A percentile compares a stretch with the other conserved stretches of the same genome.
Conservation (phyloP, 2,797 vertebrate genomes). For the Gallirallus australis region DNA sequence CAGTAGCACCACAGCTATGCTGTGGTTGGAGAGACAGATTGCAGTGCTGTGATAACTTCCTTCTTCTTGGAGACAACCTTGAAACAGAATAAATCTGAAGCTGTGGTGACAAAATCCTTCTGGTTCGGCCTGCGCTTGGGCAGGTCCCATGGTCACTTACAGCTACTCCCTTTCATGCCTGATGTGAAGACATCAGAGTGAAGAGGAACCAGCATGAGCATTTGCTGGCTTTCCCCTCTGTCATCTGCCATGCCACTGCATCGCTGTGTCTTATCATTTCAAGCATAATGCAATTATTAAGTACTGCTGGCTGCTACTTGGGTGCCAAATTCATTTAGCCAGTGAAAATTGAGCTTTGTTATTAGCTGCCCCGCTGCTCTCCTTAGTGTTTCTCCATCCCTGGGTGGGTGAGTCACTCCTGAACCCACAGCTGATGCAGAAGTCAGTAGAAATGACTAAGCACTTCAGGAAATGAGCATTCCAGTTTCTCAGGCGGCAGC, state of each 20-base stretch:
- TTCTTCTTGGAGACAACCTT: neutral
- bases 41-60: fast-evolving
- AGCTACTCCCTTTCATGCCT: neutral
- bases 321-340: slow-evolving; percentile 16
- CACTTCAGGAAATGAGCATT: slow-evolving; percentile 29
- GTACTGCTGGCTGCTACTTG: neutral
- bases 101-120: neutral
- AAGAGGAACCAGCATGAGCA: neutral
- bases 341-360: neutral
- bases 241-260: neutral
- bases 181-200: neutral
- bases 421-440: neutral
- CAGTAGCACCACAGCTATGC: fast-evolving
- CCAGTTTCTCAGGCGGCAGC: neutral
- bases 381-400: neutral
- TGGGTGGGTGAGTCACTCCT: slow-evolving; percentile 4
- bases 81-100: neutral
- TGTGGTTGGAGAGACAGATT: neutral
- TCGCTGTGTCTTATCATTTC: neutral
- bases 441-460: slow-evolving; percentile 34
- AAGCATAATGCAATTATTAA: neutral
- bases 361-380: neutral
- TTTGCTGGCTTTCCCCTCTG: neutral
- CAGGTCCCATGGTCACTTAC: neutral
- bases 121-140: neutral